phyloP scores from a whole-genome alignment of 2,888 invertebrate species.

The Dioctria rufipes region DNA sequence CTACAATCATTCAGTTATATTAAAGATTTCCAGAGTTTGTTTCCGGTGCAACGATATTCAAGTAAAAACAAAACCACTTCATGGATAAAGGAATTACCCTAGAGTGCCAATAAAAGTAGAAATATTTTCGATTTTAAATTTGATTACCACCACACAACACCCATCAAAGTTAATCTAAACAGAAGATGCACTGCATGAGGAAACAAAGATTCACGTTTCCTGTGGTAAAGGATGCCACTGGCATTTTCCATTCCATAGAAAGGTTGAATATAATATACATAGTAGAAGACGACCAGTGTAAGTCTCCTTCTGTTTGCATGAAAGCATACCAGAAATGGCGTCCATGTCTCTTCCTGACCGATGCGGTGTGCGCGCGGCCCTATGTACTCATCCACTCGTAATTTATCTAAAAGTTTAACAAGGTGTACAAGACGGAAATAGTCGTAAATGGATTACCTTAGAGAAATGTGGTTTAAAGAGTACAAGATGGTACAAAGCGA shows the following conservation, averaged over 20 bases:
- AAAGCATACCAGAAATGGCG: slow-evolving; percentile 3
- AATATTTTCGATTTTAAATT: neutral
- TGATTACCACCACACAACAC: neutral
- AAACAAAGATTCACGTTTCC: slow-evolving; percentile 36
- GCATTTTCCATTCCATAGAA: neutral
- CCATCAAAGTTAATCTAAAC: neutral
- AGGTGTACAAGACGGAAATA: slow-evolving; percentile 42
- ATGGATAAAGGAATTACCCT: too few species aligned
- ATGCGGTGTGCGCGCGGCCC: neutral
- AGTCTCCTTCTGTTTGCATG: slow-evolving; percentile 37
- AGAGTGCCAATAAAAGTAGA: neutral
- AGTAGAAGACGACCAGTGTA: neutral
- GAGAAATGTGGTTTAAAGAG: neutral
- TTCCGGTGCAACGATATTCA: too few species aligned
- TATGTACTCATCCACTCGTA: neutral
- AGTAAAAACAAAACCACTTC: too few species aligned
- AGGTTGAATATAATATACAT: neutral
- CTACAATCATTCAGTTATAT: too few species aligned
- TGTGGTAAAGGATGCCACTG: neutral
- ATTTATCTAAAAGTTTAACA: slow-evolving; percentile 37
- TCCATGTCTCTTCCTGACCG: neutral
- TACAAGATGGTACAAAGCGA: slow-evolving; percentile 29
- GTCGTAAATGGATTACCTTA: slow-evolving; percentile 38
- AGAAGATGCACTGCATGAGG: neutral
- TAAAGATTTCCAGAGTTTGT: too few species aligned